These are phyloP conservation scores for Drosophila rellima DNA, from an alignment of 2,888 invertebrate genomes.

Conservation along the genomic window DNA sequence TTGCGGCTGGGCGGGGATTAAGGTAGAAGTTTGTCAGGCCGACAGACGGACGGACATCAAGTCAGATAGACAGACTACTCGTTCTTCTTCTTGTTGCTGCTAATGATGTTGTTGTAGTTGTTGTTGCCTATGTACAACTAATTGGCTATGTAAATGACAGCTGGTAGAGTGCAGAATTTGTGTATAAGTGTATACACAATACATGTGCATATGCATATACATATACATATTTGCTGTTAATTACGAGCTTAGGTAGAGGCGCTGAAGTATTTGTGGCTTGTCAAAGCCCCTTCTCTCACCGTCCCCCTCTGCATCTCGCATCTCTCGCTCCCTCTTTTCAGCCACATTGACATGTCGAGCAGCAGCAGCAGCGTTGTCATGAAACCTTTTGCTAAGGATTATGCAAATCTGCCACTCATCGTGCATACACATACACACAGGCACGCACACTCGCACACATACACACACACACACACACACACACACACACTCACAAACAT, in stretches of 20 bases:
- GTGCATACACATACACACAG: conserved; percentile 57
- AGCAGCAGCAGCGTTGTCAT: conserved; percentile 69
- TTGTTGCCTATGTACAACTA: conserved; percentile 72
- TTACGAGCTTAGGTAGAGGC: conserved; percentile 67
- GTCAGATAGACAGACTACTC: conserved; percentile 2
- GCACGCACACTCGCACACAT: conserved; percentile 32
- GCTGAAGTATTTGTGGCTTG: conserved; percentile 66
- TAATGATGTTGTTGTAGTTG: conserved; percentile 21
- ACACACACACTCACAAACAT: conserved; percentile 16
- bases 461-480: conserved; percentile 18
- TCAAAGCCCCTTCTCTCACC: conserved; percentile 23
- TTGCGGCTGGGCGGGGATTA: conserved; percentile 74
- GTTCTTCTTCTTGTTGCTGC: conserved; percentile 27
- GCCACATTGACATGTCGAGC: conserved; percentile 75
- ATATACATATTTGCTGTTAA: conserved; percentile 65
- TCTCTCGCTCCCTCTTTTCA: conserved; percentile 13
- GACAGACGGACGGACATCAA: neutral
- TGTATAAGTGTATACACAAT: conserved; percentile 36
- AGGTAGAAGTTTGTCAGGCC: conserved; percentile 47
- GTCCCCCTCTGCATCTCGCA: no score
- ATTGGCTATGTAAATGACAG: conserved; percentile 79
- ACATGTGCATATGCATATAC: conserved; percentile 3
- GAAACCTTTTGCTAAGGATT: conserved; percentile 80
- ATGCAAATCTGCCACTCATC: conserved; percentile 80
- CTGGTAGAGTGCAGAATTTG: conserved; percentile 46